These are phyloP conservation scores for Cynodonichthys magdalenae DNA, from an alignment of 2,797 vertebrate species.

Conservation along the genomic window DNA sequence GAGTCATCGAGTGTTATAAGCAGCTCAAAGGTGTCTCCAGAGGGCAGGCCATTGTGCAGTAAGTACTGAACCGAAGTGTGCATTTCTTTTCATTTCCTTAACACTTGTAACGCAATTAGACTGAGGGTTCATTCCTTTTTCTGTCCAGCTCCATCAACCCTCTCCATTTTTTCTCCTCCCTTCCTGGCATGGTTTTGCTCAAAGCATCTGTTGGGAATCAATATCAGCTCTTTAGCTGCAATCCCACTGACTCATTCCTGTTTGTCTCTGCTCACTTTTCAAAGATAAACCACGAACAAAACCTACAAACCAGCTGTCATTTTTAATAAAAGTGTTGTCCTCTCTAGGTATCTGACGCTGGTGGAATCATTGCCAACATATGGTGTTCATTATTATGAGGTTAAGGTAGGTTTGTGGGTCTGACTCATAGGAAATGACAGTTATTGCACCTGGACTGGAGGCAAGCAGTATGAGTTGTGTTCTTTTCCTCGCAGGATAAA, in stretches of 20 bases:
- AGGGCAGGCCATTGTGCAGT: constrained; percentile 97
- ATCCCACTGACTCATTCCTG: constrained; percentile 36
- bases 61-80: constrained; percentile 75
- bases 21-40: constrained; percentile 91
- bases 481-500: constrained; percentile 87
- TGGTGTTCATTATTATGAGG: constrained; percentile 97
- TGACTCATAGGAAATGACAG: constrained; percentile 40
- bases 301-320: constrained; percentile 14
- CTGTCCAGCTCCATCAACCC: constrained; percentile 23
- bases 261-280: constrained; percentile 7
- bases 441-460: constrained; percentile 21
- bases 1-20: constrained; percentile 92
- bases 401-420: constrained; percentile 87
- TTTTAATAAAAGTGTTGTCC: constrained; percentile 45
- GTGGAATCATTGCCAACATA: constrained; percentile 96
- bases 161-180: background rate
- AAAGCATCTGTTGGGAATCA: constrained; percentile 67
- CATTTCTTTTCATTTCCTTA: constrained; percentile 17
- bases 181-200: constrained; percentile 34
- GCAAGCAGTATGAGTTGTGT: constrained; percentile 19
- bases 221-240: constrained; percentile 48
- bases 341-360: constrained; percentile 93
- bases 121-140: constrained; percentile 57
- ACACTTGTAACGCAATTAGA: constrained; percentile 23
- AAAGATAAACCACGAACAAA: constrained; percentile 21